Conservation (phyloP, 2,113 vertebrate genomes). For the Gnathonemus echidnorhynchus region DNA sequence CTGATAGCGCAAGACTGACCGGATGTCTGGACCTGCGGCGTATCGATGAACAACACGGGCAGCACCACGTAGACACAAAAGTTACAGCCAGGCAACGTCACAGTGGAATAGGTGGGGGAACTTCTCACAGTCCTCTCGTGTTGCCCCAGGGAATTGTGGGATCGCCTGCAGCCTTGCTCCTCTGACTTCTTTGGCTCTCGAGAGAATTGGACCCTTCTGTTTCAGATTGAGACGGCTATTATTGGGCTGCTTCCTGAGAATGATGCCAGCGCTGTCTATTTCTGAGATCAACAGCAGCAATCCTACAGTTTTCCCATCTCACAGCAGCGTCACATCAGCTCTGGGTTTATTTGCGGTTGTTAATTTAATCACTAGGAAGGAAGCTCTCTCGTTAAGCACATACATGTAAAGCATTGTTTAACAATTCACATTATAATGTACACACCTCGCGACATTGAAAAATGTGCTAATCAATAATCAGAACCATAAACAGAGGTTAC, state of each 20-base stretch:
- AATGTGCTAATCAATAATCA: neutral
- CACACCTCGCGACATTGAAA: neutral
- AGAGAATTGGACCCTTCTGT: conserved; percentile 3
- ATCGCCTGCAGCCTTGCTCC: neutral
- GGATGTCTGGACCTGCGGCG: neutral
- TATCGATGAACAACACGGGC: neutral
- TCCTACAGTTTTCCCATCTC: conserved; percentile 11
- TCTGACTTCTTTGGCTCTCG: neutral
- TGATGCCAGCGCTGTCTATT: neutral
- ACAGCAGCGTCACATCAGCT: neutral
- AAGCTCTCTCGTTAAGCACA: neutral
- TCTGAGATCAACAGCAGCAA: neutral
- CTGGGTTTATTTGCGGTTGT: neutral
- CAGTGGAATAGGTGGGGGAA: neutral
- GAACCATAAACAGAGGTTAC: neutral
- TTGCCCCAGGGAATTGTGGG: conserved; percentile 10
- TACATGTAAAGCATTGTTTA: neutral
- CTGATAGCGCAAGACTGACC: neutral
- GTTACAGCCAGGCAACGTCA: neutral
- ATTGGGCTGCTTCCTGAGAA: conserved; percentile 15
- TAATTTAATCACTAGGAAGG: neutral
- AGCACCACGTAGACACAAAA: neutral
- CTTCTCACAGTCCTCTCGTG: conserved; percentile 14
- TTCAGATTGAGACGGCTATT: conserved; percentile 13
- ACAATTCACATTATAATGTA: neutral